A percentile compares a stretch with the other conserved stretches of the same genome.
These are phyloP conservation scores for Furnarius figulus DNA, from an alignment of 2,113 vertebrate genomes.

Conservation along the genomic window DNA sequence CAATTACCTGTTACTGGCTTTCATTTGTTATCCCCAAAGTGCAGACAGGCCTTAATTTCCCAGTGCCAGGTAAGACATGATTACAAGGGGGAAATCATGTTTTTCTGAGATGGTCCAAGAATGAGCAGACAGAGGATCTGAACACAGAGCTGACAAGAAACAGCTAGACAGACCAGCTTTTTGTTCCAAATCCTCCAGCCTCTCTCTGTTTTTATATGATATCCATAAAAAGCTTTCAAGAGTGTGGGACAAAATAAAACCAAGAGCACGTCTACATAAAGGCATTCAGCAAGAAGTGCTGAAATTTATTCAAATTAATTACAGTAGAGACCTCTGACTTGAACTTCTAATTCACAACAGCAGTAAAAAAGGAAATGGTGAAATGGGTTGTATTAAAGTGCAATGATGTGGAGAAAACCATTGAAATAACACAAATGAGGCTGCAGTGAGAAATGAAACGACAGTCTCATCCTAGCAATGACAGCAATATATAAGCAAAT, in stretches of 20 bases:
- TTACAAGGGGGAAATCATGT: background rate
- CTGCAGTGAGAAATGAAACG: background rate
- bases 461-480: conserved; percentile 10
- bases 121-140: background rate
- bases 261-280: background rate
- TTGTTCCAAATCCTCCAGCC: background rate
- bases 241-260: background rate
- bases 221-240: background rate
- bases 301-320: conserved; percentile 71
- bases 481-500: conserved; percentile 4
- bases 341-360: conserved; percentile 67
- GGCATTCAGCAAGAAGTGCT: conserved; percentile 37
- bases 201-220: background rate
- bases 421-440: background rate
- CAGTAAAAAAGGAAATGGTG: conserved; percentile 57
- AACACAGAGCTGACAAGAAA: background rate
- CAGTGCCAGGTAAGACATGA: background rate
- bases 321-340: conserved; percentile 61
- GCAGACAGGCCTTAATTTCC: background rate
- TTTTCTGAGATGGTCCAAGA: background rate
- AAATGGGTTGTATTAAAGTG: conserved; percentile 74
- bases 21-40: background rate
- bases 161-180: background rate
- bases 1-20: background rate
- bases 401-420: conserved; percentile 44